Base-by-base conservation (phyloP, 2,888 invertebrate genomes). In the Oxyteleia sp. region DNA sequence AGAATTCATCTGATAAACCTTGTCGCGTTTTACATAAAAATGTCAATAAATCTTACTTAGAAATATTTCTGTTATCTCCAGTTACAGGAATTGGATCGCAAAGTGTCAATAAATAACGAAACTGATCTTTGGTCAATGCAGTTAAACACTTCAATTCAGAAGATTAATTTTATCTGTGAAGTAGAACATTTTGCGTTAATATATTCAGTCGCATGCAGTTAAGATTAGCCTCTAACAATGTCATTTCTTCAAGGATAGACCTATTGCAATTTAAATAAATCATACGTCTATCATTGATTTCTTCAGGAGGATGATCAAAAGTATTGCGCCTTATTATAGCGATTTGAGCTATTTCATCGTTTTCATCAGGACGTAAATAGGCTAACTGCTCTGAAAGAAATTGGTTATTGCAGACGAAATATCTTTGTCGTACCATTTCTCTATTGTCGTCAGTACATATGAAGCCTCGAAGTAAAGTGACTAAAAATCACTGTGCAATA, bases 251-350 rank as follows among this genome's bases (percentile, higher is more conserved):
- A 7, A 20, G 11, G 47, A 82, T 76, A 5, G 55, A 61, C 29
- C 29, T 61, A 55, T 82, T 55, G 23, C 82, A 82, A 38, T 75
- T 75, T 15, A 41, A 15, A 55, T 75, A 81, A 20, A 81, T 29
- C 53, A 38, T 72, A n/a, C 29, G 32, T 29, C 38, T 5, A 1
- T 66, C 76, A 35, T 23, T 76, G 5, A 53, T 20, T 32, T 32
- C 66, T 66, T 20, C 59, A 38, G 51, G 16, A 16, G 26, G 41
- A 11, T 26, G 15, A n/a, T 61, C 43, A 43, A 43, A 61, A 26
- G 43, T 15, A 43, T 61, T 61, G 5, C 61, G 23, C 23, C 43
- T 10, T 23, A 41, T 23, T 41, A 59, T 18, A 41, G 41, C 59
- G 10, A 59, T 59, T 38, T 57, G 18, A 38, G 13, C 20, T 38